phyloP scores from a whole-genome alignment of 2,797 vertebrate species.

The Todus mexicanus region DNA sequence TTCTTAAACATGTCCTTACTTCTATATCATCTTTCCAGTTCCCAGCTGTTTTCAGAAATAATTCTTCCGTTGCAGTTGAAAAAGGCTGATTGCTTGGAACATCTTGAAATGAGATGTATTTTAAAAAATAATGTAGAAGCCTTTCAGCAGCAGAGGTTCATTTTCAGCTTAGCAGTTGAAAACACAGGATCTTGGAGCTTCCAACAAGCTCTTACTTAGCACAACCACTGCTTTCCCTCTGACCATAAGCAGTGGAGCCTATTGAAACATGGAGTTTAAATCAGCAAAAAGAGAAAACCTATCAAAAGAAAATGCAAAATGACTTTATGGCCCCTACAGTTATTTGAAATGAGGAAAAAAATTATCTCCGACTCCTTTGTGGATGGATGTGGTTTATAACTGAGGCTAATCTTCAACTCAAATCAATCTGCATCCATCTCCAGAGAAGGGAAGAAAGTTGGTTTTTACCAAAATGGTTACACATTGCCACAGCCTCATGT shows the following conservation, averaged over 20 bases:
- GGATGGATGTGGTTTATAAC: not conserved
- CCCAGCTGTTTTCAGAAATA: slow-evolving; percentile 3
- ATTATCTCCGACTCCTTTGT: not conserved
- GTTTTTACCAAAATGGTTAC: not conserved
- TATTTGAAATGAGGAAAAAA: not conserved
- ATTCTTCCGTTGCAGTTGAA: not conserved
- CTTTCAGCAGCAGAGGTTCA: not conserved
- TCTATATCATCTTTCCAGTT: not conserved
- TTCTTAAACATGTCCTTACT: not conserved
- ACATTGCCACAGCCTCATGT: not conserved
- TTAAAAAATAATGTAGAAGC: not conserved
- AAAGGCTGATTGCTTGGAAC: not conserved
- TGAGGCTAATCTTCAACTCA: not conserved
- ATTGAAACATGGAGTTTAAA: not conserved
- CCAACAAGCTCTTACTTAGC: not conserved
- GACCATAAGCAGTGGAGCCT: not conserved
- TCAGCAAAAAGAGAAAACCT: not conserved
- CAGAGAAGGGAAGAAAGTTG: not conserved
- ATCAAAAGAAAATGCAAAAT: not conserved
- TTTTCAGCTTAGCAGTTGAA: not conserved
- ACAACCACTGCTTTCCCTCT: not conserved
- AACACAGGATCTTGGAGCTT: not conserved
- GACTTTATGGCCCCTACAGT: not conserved
- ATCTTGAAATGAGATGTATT: not conserved
- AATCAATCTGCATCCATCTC: not conserved